Base-by-base conservation (phyloP, 2,888 invertebrate species). In the Melieria crassipennis region DNA sequence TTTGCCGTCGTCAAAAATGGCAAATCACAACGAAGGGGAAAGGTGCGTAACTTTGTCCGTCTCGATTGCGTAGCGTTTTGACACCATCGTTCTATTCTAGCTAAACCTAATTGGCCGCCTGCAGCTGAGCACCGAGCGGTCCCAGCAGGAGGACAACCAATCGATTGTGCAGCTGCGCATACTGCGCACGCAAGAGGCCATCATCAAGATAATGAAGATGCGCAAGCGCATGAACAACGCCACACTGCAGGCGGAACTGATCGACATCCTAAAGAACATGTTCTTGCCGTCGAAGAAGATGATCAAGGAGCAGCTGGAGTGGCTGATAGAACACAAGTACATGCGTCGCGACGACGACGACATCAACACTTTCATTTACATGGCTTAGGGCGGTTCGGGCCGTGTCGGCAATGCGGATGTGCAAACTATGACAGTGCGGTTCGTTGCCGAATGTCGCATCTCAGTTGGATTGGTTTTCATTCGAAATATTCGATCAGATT, bases 221-320 rank as follows among this genome's bases (percentile, higher is more conserved):
- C 90, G 99, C 74, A 99, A 99, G 86, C 91, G 92, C 75, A 94
- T 98, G 75, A 93, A 94, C 63, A 98, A 98, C 87, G 96, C 95
- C 65, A 95, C 97, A 78, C 89, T 99, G 75, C 99, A 99, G 89
- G 95, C 97, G 70, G 99, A 99, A 89, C 89, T 99, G 72, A 94
- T 99, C 16, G 99, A 99, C 88, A 98, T 99, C 84, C 88, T 99
- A 80, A 98, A 98, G 88, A 98, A 98, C 85, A 98, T 99, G 98
- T 99, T 99, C 90, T 89, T 99, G 83, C 99, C 99, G 45, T 97
- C 97, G 75, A 98, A 98, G 88, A 98, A 99, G 88, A 96, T 99
- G 94, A 99, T 99, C 80, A 99, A 99, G 88, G 99, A 99, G 88
- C 99, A 99, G 88, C 91, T 99, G 67, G 99, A 99, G 87, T 99